Conservation (phyloP, 2,797 vertebrate species). For the Channallabes apus region DNA sequence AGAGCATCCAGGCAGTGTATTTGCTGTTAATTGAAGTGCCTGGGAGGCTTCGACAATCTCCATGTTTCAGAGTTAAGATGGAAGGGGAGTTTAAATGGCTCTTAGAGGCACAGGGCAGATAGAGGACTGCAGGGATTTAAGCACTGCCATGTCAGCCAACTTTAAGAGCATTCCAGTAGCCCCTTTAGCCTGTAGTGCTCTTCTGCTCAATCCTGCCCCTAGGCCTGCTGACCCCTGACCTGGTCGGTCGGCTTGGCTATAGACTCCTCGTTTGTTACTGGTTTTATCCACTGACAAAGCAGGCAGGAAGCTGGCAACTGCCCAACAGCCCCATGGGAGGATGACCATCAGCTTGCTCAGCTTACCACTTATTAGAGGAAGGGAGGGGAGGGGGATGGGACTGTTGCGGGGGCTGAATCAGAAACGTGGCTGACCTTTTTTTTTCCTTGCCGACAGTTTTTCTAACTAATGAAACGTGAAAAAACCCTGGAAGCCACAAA, state of each 20-base stretch:
- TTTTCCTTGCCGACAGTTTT: slow-evolving; percentile 59
- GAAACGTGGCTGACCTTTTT: slow-evolving; percentile 64
- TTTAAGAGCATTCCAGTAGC: slow-evolving; percentile 74
- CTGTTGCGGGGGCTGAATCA: slow-evolving; percentile 51
- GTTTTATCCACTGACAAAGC: slow-evolving; percentile 84
- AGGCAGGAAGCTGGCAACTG: slow-evolving; percentile 81
- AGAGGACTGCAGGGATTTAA: slow-evolving; percentile 60
- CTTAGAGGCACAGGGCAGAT: slow-evolving; percentile 49
- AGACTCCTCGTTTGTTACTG: slow-evolving; percentile 87
- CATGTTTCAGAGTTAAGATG: slow-evolving; percentile 64
- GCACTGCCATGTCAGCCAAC: slow-evolving; percentile 62
- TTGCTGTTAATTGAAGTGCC: slow-evolving; percentile 65
- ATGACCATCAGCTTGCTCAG: slow-evolving; percentile 87
- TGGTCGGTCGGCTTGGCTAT: slow-evolving; percentile 81
- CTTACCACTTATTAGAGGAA: slow-evolving; percentile 84
- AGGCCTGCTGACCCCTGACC: slow-evolving; percentile 81
- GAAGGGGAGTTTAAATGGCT: slow-evolving; percentile 66
- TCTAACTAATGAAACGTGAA: slow-evolving; percentile 70
- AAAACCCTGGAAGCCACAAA: slow-evolving; percentile 70
- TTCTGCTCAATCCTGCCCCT: slow-evolving; percentile 76
- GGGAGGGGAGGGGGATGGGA: slow-evolving; percentile 66
- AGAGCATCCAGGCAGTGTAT: slow-evolving; percentile 43
- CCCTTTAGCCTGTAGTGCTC: slow-evolving; percentile 67
- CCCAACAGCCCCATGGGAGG: slow-evolving; percentile 84
- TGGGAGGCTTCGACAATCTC: slow-evolving; percentile 66